phyloP scores from a whole-genome alignment of 2,797 vertebrate species.

The Spatula versicolor region DNA sequence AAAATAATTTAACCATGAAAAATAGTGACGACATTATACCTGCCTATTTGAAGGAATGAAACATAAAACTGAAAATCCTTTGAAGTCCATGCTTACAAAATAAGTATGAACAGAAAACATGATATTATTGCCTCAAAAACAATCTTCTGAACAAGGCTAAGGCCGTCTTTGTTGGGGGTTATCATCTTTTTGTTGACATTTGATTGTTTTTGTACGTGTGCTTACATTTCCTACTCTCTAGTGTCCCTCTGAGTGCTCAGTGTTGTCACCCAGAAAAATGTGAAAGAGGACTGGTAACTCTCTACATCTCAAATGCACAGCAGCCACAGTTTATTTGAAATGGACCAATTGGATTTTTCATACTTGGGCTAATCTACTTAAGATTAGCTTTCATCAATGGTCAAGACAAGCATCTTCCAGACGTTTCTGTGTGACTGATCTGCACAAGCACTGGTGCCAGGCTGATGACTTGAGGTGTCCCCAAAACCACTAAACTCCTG shows the following conservation, averaged over 20 bases:
- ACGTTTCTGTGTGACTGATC: rapidly evolving
- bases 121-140: neutral
- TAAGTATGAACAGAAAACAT: neutral
- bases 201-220: neutral
- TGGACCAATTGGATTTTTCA: neutral
- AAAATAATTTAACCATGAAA: neutral
- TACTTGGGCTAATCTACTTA: neutral
- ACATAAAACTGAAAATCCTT: neutral
- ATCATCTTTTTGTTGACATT: neutral
- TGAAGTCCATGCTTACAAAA: neutral
- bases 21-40: neutral
- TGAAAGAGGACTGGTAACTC: neutral
- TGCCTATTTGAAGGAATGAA: neutral
- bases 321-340: neutral
- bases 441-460: neutral
- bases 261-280: neutral
- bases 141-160: neutral
- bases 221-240: neutral
- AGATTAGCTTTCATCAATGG: neutral
- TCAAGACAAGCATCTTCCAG: neutral
- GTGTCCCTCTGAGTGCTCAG: neutral
- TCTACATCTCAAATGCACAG: neutral
- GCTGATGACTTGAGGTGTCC: rapidly evolving
- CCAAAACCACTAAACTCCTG: neutral
- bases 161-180: neutral